phyloP scores from a whole-genome alignment of 2,797 vertebrate species.

The Buphagus erythrorhynchus region DNA sequence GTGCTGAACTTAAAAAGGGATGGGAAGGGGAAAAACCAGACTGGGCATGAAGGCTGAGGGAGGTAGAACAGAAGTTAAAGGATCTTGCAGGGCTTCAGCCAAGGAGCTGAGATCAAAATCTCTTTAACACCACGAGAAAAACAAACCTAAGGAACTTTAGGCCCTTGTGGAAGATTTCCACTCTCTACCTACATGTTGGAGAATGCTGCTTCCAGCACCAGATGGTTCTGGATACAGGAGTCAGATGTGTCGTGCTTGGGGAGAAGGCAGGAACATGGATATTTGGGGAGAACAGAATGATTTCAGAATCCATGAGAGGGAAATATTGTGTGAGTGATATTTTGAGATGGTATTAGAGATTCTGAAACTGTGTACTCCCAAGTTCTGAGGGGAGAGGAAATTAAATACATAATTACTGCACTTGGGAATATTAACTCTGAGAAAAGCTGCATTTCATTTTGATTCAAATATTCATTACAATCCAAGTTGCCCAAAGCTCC shows the following conservation, averaged over 20 bases:
- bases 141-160: neutral
- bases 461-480: neutral
- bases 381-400: neutral
- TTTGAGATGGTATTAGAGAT: neutral
- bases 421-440: neutral
- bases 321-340: neutral
- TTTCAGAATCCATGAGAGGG: neutral
- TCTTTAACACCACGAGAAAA: neutral
- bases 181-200: neutral
- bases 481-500: neutral
- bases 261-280: neutral
- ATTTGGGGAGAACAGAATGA: neutral
- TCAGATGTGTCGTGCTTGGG: neutral
- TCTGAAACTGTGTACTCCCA: neutral
- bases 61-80: too few species aligned
- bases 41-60: neutral
- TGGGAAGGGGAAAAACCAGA: neutral
- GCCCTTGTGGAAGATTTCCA: neutral
- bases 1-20: neutral
- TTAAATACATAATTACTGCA: neutral
- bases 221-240: neutral
- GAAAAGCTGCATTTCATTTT: slow-evolving; percentile 9
- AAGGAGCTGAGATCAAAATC: neutral
- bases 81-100: neutral
- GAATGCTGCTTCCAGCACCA: neutral